phyloP scores from a whole-genome alignment of 2,797 vertebrate genomes.

The Clangula hyemalis region DNA sequence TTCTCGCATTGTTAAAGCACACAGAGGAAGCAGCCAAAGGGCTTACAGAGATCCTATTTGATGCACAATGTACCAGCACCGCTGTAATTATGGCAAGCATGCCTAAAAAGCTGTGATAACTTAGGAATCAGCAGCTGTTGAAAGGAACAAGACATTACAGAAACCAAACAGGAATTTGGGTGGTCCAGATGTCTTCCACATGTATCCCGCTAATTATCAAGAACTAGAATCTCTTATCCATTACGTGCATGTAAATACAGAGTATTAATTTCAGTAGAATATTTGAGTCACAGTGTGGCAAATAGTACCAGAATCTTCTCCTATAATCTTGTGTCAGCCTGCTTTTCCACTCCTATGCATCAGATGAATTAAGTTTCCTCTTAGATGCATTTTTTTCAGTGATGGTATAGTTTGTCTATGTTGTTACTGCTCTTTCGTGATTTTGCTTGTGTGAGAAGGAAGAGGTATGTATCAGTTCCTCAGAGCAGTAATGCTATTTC shows the following conservation, averaged over 20 bases:
- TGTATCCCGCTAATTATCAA: not conserved
- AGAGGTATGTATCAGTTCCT: not conserved
- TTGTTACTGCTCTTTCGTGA: not conserved
- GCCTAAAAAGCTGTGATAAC: not conserved
- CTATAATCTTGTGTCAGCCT: not conserved
- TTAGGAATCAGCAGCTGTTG: not conserved
- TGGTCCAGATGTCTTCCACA: slow-evolving; percentile 31
- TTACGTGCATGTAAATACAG: not conserved
- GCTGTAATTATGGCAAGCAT: not conserved
- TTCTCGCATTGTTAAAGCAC: not conserved
- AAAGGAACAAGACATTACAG: not conserved
- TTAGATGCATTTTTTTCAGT: not conserved
- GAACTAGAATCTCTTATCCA: not conserved
- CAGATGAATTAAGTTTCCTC: not conserved
- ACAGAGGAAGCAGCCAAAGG: not conserved
- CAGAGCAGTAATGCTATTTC: rapidly evolving
- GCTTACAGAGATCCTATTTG: not conserved
- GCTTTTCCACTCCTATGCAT: not conserved
- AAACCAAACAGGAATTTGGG: not conserved
- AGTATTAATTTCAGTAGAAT: not conserved
- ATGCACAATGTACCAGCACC: not conserved
- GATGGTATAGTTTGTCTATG: not conserved
- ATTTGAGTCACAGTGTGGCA: not conserved
- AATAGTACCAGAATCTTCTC: not conserved
- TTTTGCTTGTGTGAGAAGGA: not conserved